Conservation (phyloP, 2,888 invertebrate species). For the Halictus ligatus region DNA sequence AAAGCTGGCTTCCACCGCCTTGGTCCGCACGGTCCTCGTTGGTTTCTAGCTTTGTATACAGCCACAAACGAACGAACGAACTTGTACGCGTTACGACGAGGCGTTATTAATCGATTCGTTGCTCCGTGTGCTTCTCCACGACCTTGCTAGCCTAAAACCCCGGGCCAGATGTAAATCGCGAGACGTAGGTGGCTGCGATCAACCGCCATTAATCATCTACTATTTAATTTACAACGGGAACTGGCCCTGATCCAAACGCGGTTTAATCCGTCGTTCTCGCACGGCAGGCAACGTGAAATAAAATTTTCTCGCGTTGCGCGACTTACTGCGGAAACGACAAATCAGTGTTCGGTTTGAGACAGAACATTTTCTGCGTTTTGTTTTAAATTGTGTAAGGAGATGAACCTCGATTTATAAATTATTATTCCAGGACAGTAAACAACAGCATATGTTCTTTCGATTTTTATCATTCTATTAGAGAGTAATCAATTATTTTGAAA, state of each 20-base stretch:
- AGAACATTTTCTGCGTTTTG: no score
- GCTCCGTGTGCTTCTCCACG: conserved; percentile 57
- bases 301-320: conserved; percentile 37
- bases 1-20: conserved; percentile 69
- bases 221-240: conserved; percentile 58
- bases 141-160: conserved; percentile 68
- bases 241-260: conserved; percentile 29
- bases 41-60: conserved; percentile 52
- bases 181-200: conserved; percentile 66
- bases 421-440: no score
- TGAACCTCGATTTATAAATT: no score
- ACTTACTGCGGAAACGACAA: neutral
- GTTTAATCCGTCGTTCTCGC: conserved; percentile 18
- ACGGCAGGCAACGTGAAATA: neutral
- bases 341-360: neutral
- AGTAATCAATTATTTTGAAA: no score
- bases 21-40: conserved; percentile 48
- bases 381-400: no score
- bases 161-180: conserved; percentile 61
- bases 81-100: conserved; percentile 75
- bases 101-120: conserved; percentile 83
- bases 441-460: no score
- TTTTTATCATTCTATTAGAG: no score
- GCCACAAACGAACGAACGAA: conserved; percentile 35
- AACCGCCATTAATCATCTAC: conserved; percentile 55